phyloP scores from a whole-genome alignment of 2,113 vertebrate species.

The Lutjanus erythropterus region DNA sequence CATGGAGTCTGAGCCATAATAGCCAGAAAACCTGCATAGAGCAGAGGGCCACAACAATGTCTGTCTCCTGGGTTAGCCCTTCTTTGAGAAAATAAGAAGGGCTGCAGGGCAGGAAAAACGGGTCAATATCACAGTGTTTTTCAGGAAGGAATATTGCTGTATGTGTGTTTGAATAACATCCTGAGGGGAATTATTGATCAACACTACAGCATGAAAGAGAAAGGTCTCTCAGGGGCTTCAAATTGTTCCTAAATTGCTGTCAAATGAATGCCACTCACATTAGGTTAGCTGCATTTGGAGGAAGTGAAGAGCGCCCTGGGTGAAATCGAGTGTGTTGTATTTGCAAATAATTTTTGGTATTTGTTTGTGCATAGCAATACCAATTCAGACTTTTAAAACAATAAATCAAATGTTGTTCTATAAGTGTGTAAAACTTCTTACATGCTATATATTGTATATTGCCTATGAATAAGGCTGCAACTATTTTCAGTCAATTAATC shows the following conservation, averaged over 20 bases:
- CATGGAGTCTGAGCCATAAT: conserved; percentile 42
- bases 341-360: conserved; percentile 13
- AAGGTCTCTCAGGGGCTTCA: conserved; percentile 70
- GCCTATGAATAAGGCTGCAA: neutral
- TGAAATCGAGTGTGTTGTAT: conserved; percentile 34
- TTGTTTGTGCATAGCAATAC: conserved; percentile 8
- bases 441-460: neutral
- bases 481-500: no score
- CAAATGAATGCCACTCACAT: conserved; percentile 76
- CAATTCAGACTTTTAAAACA: conserved; percentile 8
- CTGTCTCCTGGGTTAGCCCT: conserved; percentile 63
- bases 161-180: conserved; percentile 82
- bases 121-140: conserved; percentile 83
- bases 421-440: neutral
- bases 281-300: conserved; percentile 33
- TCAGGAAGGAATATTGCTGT: conserved; percentile 79
- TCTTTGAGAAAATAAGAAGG: conserved; percentile 78
- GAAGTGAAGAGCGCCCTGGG: neutral
- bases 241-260: conserved; percentile 81
- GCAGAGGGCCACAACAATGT: conserved; percentile 66
- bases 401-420: conserved; percentile 8
- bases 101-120: conserved; percentile 77
- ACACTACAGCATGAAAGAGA: conserved; percentile 74
- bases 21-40: conserved; percentile 56
- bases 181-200: conserved; percentile 81